Conservation (phyloP, 2,113 vertebrate genomes). For the Paramisgurnus dabryanus region DNA sequence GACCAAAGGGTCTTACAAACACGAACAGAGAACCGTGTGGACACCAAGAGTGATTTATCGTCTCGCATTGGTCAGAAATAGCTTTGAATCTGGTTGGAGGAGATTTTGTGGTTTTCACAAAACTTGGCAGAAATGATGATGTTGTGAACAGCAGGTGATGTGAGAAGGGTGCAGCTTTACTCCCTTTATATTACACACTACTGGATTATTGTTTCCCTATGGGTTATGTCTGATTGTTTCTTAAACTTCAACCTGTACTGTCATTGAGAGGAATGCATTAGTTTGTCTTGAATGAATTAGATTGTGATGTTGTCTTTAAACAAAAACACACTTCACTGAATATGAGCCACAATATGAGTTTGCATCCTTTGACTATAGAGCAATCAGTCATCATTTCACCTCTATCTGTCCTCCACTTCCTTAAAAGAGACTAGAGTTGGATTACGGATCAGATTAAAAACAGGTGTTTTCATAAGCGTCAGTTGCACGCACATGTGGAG, state of each 20-base stretch:
- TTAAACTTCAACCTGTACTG: conserved; percentile 7
- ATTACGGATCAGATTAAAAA: conserved; percentile 17
- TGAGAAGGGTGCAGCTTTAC: conserved; percentile 22
- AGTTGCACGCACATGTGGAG: conserved; percentile 26
- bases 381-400: conserved; percentile 24
- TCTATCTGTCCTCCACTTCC: conserved; percentile 23
- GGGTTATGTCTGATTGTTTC: conserved; percentile 15
- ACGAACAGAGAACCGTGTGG: conserved; percentile 63
- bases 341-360: not conserved
- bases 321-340: conserved; percentile 22
- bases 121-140: not conserved
- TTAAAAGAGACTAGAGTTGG: conserved; percentile 25
- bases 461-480: not conserved
- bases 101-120: conserved; percentile 14
- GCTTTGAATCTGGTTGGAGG: not conserved
- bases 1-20: conserved; percentile 61
- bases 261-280: not conserved
- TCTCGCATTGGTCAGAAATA: conserved; percentile 13
- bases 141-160: conserved; percentile 6
- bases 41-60: conserved; percentile 55
- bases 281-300: conserved; percentile 33
- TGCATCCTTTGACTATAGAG: not conserved
- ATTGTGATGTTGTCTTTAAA: conserved; percentile 13
- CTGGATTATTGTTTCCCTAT: not conserved
- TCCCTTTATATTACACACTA: not conserved